These are phyloP conservation scores for Metridium senile DNA, from an alignment of 92 coral and sea anemone genomes.

Conservation along the genomic window DNA sequence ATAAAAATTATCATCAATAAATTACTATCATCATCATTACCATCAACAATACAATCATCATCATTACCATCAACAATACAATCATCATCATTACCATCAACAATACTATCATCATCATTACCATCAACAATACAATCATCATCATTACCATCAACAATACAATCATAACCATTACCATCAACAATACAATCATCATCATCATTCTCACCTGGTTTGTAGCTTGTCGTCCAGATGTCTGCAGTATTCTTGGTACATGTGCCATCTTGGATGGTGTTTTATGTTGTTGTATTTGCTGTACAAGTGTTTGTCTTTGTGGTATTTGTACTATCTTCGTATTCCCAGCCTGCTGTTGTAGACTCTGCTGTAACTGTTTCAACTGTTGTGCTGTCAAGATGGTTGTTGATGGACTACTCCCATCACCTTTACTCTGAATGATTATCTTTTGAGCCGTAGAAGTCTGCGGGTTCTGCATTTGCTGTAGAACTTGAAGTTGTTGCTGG, in stretches of 20 bases:
- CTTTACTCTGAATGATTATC: slow-evolving; percentile 20
- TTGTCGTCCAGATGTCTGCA: slow-evolving; percentile 83
- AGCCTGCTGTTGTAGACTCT: slow-evolving; percentile 64
- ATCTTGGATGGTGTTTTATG: slow-evolving; percentile 55
- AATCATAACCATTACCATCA: not conserved
- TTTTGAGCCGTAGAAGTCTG: slow-evolving; percentile 55
- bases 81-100: not conserved
- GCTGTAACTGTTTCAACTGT: slow-evolving; percentile 75
- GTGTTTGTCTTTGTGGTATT: slow-evolving; percentile 55
- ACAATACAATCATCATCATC: not conserved
- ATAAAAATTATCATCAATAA: not conserved
- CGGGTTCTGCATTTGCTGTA: slow-evolving; percentile 81
- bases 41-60: not conserved
- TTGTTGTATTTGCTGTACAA: slow-evolving; percentile 63
- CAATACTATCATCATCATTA: not conserved
- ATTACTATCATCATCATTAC: not conserved
- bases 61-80: not conserved
- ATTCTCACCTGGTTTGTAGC: slow-evolving; percentile 50
- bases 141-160: not conserved
- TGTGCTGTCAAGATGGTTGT: slow-evolving; percentile 65
- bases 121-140: not conserved
- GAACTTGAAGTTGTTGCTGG: slow-evolving; percentile 84
- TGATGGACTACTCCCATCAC: slow-evolving; percentile 29
- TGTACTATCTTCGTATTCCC: slow-evolving; percentile 52
- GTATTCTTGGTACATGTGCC: slow-evolving; percentile 77